Evolutionary conservation across 2,888 invertebrate genomes (phyloP), one percentile per base, ranked within the genome.

Genomic region (Augochlorella aurata): DNA sequence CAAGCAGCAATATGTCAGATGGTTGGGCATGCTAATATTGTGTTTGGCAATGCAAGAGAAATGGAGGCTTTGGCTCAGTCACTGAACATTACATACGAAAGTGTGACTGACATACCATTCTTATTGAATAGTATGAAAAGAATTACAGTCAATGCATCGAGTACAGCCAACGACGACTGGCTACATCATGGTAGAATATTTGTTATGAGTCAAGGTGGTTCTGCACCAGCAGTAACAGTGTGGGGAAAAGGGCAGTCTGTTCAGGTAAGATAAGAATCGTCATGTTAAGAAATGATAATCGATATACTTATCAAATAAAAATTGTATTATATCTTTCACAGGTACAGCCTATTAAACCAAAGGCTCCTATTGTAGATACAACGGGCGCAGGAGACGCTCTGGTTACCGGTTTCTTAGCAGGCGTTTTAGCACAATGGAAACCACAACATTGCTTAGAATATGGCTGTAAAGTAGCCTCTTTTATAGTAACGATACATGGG

Each of bases 371-470:
- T 47, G 61, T 89, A 49, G 94, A 94, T 83, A 94, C 94, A 18
- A 94, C 93, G 16, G 94, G 94, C 58, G 94, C 94, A 54, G 94
- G 94, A 16, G 94, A 94, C 87, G 89, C 94, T 63, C 88, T 94
- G 54, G 93, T 93, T 16, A 93, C 94, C 73, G 94, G 94, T 10
- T 94, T 94, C 79, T 77, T 94, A 65, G 92, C 93, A 18, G 93
- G 93, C 29, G 81, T 93, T 50, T 87, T 93, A 72, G 90, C 88
- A 21, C 87, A 88, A 16, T 89, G 91, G 87, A 88, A 90, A 67
- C 90, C 94, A 50, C 90, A 92, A 77, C 87, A 89, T 21, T 94
- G 94, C 79, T 87, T 93, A 24, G 89, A 92, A 75, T 92, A 89
- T 77, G 93, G 93, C 24, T 91, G 91, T 70, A 92, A 89, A 80